A percentile compares a stretch with the other conserved stretches of the same genome.
These are phyloP conservation scores for Ploceus nigricollis DNA, from an alignment of 2,113 vertebrate species.

Conservation along the genomic window DNA sequence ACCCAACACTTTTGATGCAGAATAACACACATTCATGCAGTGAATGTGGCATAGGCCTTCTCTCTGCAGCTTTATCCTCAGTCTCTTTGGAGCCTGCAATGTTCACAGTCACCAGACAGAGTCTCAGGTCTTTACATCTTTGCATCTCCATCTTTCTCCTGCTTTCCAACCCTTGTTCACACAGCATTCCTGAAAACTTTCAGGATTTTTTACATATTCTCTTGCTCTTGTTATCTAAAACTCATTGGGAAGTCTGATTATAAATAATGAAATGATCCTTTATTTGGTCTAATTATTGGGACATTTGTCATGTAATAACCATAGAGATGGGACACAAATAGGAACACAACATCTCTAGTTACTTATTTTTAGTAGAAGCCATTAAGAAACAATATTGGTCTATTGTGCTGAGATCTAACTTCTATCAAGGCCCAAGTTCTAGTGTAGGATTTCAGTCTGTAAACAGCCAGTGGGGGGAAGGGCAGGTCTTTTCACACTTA, in stretches of 20 bases:
- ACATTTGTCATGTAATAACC: neutral
- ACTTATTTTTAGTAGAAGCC: neutral
- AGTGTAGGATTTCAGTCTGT: neutral
- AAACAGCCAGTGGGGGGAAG: neutral
- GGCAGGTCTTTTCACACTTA: neutral
- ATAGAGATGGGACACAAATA: neutral
- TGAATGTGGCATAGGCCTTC: neutral
- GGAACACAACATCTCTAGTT: neutral
- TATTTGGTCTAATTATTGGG: neutral
- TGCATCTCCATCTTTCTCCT: neutral
- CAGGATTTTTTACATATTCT: neutral
- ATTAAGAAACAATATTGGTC: neutral
- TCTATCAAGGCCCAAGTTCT: neutral
- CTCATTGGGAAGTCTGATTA: neutral
- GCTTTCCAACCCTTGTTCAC: neutral
- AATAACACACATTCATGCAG: neutral
- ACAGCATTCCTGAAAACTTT: neutral
- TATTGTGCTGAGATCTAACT: neutral
- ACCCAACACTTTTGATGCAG: neutral
- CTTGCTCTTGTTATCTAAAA: neutral
- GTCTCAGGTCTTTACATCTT: neutral
- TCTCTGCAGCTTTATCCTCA: neutral
- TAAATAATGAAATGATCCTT: neutral
- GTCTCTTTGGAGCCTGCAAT: neutral
- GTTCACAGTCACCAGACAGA: neutral